A percentile compares a stretch with the other conserved stretches of the same genome.
Evolutionary conservation across 1,140 invertebrate genomes (phyloP).

Genomic region (Drosophila sp.): DNA sequence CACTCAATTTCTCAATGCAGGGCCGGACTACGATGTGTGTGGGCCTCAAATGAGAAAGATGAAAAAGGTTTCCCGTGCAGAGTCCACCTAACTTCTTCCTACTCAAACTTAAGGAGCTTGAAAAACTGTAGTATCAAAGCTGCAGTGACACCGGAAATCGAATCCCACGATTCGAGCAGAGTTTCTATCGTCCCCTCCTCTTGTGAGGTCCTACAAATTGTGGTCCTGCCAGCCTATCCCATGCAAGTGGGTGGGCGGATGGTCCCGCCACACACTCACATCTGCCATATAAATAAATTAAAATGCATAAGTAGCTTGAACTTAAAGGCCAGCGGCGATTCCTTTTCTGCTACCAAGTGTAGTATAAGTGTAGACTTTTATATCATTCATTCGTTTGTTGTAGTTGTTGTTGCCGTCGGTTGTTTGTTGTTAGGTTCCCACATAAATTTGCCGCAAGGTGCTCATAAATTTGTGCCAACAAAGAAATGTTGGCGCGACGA

Average conservation of each 20-base stretch:
- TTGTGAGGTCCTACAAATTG: too few species aligned
- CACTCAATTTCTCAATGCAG: neutral
- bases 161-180: too few species aligned
- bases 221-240: too few species aligned
- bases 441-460: slow-evolving; percentile 66
- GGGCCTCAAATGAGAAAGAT: neutral
- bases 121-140: neutral
- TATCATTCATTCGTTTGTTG: slow-evolving; percentile 25
- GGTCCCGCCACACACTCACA: slow-evolving; percentile 14
- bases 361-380: slow-evolving; percentile 32
- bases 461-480: slow-evolving; percentile 55
- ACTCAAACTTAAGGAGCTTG: neutral
- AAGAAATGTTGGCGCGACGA: slow-evolving; percentile 13
- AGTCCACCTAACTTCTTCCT: too few species aligned
- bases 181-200: too few species aligned
- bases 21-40: neutral
- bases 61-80: too few species aligned
- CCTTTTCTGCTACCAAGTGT: slow-evolving; percentile 15
- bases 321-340: slow-evolving; percentile 37
- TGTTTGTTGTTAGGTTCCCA: slow-evolving; percentile 44
- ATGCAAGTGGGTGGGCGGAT: neutral
- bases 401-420: slow-evolving; percentile 6
- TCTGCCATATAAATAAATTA: slow-evolving; percentile 34
- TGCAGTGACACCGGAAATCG: neutral
- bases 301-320: slow-evolving; percentile 39